A percentile compares a stretch with the other conserved stretches of the same genome.
phyloP scores from a whole-genome alignment of 2,113 vertebrate species.

The Pionites leucogaster region DNA sequence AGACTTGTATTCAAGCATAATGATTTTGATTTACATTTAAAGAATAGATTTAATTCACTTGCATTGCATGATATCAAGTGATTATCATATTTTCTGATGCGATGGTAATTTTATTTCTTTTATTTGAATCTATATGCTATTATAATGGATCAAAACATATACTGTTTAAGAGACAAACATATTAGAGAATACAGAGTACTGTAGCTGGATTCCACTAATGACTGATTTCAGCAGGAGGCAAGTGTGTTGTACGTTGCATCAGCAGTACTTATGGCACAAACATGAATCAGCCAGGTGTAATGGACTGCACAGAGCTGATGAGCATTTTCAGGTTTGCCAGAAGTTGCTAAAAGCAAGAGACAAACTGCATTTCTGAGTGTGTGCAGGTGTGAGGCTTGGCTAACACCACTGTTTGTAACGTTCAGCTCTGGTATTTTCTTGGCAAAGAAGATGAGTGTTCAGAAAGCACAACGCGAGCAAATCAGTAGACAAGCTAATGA shows the following conservation, averaged over 20 bases:
- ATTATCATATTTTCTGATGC: background rate
- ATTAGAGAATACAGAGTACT: rapidly evolving
- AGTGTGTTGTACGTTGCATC: background rate
- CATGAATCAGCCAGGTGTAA: background rate
- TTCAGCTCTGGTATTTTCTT: conserved; percentile 68
- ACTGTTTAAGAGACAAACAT: background rate
- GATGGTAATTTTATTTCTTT: background rate
- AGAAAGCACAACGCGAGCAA: conserved; percentile 36
- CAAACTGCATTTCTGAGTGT: conserved; percentile 41
- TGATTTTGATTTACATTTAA: background rate
- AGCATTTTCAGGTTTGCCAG: conserved; percentile 32
- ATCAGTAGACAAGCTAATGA: conserved; percentile 39
- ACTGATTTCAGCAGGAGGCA: background rate
- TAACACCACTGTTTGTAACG: conserved; percentile 12
- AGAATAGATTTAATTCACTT: background rate
- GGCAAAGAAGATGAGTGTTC: conserved; percentile 52
- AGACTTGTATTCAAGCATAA: background rate
- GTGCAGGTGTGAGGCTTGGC: conserved; percentile 76
- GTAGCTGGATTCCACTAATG: background rate
- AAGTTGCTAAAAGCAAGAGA: conserved; percentile 22
- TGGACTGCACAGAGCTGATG: background rate
- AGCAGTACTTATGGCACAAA: background rate
- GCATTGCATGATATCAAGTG: background rate
- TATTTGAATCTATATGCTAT: background rate
- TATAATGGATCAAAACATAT: background rate